Base-by-base conservation (phyloP, 1,140 invertebrate genomes). In the Limonius californicus region DNA sequence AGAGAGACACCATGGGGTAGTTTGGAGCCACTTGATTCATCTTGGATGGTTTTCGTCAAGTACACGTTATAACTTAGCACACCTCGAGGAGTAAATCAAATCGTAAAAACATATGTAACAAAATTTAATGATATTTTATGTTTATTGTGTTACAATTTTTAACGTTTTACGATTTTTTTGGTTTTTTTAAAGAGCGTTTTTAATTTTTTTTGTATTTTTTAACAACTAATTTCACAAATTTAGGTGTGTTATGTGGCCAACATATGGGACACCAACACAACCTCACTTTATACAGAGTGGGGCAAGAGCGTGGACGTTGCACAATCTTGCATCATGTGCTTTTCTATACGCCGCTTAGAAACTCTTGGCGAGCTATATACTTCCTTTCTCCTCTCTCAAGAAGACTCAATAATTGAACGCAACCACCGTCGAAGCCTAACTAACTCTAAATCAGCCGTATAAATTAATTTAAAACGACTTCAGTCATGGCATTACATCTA, bases 1-100 rank as follows among this genome's bases (percentile, higher is more conserved):
- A 99, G 65, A 99, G 83, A 54, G 96, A 99, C 72, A 97, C 96
- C 90, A 97, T 94, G n/a, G 90, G 90, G 72, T 92, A 93, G 78
- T 90, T 92, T 56, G 89, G 88, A 68, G 86, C 86, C 75, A 86
- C 86, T 65, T 85, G 83, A 87, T 89, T 89, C 87, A 89, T 89
- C 53, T 79, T n/a, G n/a, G n/a, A n/a, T 84, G 76, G 59, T 50
- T 57, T 43, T 50, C 54, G 71, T 63, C 64, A 19, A 55, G 60
- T 21, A 61, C 20, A 68, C 62, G 58, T 63, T 68, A 70, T 69
- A 63, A 69, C 62, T 43, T 65, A 64, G 68, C 62, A 55, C 59
- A 65, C 68, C 62, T 6, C 45, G n/a, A 7, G 45, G 14, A n/a
- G 4, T 7, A 18, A 19, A 18, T 19, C 14, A 50, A 50, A 50